These are phyloP conservation scores for Xerus rutilus DNA, from an alignment of 2,797 vertebrate genomes.

Conservation along the genomic window DNA sequence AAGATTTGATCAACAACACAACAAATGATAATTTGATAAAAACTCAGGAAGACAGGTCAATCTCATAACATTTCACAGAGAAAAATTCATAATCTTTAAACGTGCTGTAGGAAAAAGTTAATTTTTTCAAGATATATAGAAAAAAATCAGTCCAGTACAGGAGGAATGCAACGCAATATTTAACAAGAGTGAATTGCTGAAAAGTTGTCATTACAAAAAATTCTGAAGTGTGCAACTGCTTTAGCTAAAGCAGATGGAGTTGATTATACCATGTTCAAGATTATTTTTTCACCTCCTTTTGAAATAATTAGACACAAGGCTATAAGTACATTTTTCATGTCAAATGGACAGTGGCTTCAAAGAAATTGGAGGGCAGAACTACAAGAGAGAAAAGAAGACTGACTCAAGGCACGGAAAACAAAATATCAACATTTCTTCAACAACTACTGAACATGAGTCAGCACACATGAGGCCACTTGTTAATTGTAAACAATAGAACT, in stretches of 20 bases:
- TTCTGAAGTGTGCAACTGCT: constrained; percentile 61
- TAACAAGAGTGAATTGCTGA: constrained; percentile 68
- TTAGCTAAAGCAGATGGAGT: constrained; percentile 80
- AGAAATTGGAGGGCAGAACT: constrained; percentile 71
- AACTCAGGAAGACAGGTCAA: constrained; percentile 6
- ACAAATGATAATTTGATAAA: neutral
- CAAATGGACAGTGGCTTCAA: constrained; percentile 82
- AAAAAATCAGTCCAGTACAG: neutral
- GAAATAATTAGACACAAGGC: constrained; percentile 80
- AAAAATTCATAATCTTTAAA: neutral
- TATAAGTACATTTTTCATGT: constrained; percentile 83
- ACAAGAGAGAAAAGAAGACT: constrained; percentile 66
- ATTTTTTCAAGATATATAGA: constrained; percentile 36
- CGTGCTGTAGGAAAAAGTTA: neutral
- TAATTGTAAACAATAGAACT: constrained; percentile 32
- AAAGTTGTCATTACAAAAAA: constrained; percentile 74
- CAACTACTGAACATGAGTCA: constrained; percentile 69
- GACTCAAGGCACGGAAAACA: constrained; percentile 76
- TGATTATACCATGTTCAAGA: constrained; percentile 73
- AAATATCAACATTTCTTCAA: constrained; percentile 75
- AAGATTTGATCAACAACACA: neutral
- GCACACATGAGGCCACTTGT: constrained; percentile 55
- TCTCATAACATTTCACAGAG: neutral
- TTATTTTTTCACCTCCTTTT: constrained; percentile 74
- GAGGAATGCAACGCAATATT: constrained; percentile 4